Conservation (phyloP, 2,888 invertebrate genomes). For the Dicranocentrus wangi region DNA sequence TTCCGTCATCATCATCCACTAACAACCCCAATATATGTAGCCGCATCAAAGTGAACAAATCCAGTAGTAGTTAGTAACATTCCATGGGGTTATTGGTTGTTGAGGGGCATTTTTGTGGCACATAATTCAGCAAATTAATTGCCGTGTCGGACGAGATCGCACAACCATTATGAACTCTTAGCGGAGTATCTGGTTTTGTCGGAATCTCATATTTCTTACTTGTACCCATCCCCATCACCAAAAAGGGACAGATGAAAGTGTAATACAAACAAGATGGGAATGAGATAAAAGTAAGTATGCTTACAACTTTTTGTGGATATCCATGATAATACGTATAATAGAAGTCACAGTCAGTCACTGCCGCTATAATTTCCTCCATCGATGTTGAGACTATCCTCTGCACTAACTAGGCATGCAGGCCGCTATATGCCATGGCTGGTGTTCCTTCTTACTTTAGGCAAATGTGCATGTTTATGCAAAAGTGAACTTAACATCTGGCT, state of each 20-base stretch:
- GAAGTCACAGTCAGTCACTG: not conserved
- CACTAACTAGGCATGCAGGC: too few relatives aligned
- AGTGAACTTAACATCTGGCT: too few relatives aligned
- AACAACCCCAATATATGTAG: too few relatives aligned
- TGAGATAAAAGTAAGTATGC: too few relatives aligned
- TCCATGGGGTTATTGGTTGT: slow-evolving; percentile 44
- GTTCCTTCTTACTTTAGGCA: too few relatives aligned
- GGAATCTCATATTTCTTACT: slow-evolving; percentile 71
- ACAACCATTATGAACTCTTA: slow-evolving; percentile 71
- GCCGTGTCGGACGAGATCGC: slow-evolving; percentile 72
- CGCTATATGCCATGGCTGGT: too few relatives aligned
- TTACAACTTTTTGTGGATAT: too few relatives aligned
- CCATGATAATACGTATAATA: too few relatives aligned
- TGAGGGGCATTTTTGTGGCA: slow-evolving; percentile 69
- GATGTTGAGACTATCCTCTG: not conserved
- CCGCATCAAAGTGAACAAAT: too few relatives aligned
- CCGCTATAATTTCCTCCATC: not conserved
- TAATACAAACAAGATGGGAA: not conserved
- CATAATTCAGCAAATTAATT: slow-evolving; percentile 73
- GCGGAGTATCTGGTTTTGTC: slow-evolving; percentile 71
- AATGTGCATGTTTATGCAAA: too few relatives aligned
- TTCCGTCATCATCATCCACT: slow-evolving; percentile 45
- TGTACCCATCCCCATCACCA: slow-evolving; percentile 51
- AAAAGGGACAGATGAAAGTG: slow-evolving; percentile 31
- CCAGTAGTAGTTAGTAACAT: slow-evolving; percentile 22